Base-by-base conservation (phyloP, 2,113 vertebrate species). In the Calonectris borealis region DNA sequence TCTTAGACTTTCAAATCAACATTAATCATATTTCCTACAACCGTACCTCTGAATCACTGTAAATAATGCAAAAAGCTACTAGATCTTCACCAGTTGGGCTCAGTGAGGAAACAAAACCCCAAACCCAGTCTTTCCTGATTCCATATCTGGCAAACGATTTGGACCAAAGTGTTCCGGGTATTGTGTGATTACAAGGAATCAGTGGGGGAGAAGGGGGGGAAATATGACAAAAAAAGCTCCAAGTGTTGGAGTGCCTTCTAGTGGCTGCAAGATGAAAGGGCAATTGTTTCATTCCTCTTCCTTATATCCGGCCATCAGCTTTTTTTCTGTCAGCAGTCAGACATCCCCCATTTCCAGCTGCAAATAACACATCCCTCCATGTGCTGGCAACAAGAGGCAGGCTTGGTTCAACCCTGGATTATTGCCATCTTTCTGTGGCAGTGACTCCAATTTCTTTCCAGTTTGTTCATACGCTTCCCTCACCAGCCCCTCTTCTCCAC, bases 1-100 rank as follows among this genome's bases (percentile, higher is more conserved):
- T 93, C 84, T 91, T 68, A 89, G 81, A 87, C 93, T 91, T 95
- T 95, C 73, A 85, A 85, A 91, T 87, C 58, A 80, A 40, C 27
- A 31, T 93, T 71, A 84, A 93, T 83, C 2, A 5, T 79, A 22
- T 32, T 88, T 92, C 62, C 38, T 78, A 60, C 44, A 65, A 36
- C 31, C 6, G 54, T 84, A 27, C 36, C 13, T 83, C 57, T 89
- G 75, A 82, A 82, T 85, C 36, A 40, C 57, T 49, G 44, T 79
- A 94, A 57, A 87, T 94, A 79, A 64, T 54, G 44, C 57, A 69
- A n/a, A 95, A 91, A 49, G 10, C n/a, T 82, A 34, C 34, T 51
- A 73, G 66, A 13, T 44, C 49, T 60, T 80, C 10, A 8, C 29
- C 48, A 36, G 14, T 3, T 71, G 25, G 54, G 15, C 24, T 91